Conservation (phyloP, 1,140 invertebrate genomes). For the Matsumurasca onukii region DNA sequence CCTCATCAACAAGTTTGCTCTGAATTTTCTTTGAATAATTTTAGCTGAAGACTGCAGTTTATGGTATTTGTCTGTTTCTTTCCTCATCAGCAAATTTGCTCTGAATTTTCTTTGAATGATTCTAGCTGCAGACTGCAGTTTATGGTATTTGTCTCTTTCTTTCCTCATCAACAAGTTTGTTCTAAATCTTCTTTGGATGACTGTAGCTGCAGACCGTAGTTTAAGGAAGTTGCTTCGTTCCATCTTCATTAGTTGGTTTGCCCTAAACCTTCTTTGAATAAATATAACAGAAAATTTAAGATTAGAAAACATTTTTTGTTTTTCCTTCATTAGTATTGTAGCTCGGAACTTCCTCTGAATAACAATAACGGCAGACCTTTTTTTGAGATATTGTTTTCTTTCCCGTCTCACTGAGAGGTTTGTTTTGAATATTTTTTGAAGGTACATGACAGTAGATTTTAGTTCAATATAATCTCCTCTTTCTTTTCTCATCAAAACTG, state of each 20-base stretch:
- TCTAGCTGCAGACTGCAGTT: no score
- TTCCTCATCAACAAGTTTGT: no score
- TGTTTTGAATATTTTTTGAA: slow-evolving; percentile 52
- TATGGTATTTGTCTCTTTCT: no score
- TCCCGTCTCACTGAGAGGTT: slow-evolving; percentile 45
- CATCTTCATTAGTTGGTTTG: slow-evolving; percentile 23
- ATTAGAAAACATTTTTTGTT: slow-evolving; percentile 41
- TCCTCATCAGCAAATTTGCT: no score
- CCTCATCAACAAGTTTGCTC: slow-evolving; percentile 47
- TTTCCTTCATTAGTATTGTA: slow-evolving; percentile 33
- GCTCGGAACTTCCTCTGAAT: slow-evolving; percentile 57
- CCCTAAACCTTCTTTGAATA: slow-evolving; percentile 41
- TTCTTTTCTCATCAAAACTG: background rate
- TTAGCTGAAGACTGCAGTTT: no score
- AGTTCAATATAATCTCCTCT: slow-evolving; percentile 30
- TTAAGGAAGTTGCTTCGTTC: slow-evolving; percentile 20
- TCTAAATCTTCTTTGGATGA: no score
- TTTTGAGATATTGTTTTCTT: slow-evolving; percentile 29
- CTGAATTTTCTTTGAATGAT: no score
- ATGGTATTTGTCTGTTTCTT: no score
- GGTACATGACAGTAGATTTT: slow-evolving; percentile 42
- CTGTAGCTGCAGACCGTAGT: slow-evolving; percentile 13
- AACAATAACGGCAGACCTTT: slow-evolving; percentile 51
- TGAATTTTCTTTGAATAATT: slow-evolving; percentile 58
- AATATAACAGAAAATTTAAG: slow-evolving; percentile 45